A percentile compares a stretch with the other conserved stretches of the same genome.
Evolutionary conservation across 2,888 invertebrate species (phyloP).

Genomic region (Leptodirus hochenwartii): DNA sequence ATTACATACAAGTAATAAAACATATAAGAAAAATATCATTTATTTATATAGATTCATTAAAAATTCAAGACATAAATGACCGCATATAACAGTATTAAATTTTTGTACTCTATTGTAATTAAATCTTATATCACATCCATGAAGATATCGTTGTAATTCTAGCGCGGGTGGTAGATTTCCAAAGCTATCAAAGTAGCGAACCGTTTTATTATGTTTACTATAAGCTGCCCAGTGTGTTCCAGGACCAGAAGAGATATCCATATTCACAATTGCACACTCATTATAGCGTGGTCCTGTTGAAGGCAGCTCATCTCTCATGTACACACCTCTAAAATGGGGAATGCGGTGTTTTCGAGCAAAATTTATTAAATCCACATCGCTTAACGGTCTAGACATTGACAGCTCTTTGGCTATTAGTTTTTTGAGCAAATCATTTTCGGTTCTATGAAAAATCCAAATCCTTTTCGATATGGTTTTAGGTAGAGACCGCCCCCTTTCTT

Average conservation of each 20-base stretch:
- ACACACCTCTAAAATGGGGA: constrained; percentile 19
- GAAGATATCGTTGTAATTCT: constrained; percentile 17
- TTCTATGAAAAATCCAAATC: constrained; percentile 10
- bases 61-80: constrained; percentile 18
- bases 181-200: constrained; percentile 21
- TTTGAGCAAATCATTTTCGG: constrained; percentile 8
- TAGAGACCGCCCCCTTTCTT: constrained; percentile 18
- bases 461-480: constrained; percentile 17
- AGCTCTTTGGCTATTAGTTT: constrained; percentile 11
- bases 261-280: constrained; percentile 17
- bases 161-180: constrained; percentile 18
- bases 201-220: constrained; percentile 15
- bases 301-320: constrained; percentile 23
- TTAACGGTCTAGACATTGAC: constrained; percentile 17
- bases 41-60: constrained; percentile 11
- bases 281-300: constrained; percentile 10
- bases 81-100: constrained; percentile 16
- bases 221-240: constrained; percentile 22
- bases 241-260: constrained; percentile 14
- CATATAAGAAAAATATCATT: no score
- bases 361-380: constrained; percentile 17
- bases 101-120: constrained; percentile 17
- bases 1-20: no score
- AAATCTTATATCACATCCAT: constrained; percentile 12
- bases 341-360: constrained; percentile 15